These are phyloP conservation scores for Sceloporus undulatus DNA, from an alignment of 2,113 vertebrate species.

Conservation along the genomic window DNA sequence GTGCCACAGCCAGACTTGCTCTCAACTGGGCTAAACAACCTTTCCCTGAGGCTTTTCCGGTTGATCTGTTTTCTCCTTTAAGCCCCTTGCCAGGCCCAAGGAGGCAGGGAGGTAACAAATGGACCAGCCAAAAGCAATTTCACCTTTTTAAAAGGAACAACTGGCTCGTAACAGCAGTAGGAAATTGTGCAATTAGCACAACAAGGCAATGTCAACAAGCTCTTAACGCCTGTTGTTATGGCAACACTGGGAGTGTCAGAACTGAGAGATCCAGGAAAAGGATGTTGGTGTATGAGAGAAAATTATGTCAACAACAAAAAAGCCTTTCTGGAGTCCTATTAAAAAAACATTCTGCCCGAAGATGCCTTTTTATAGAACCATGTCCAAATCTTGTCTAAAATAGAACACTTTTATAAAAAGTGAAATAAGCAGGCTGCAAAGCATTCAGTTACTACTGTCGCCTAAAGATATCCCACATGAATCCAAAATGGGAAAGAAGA, in stretches of 20 bases:
- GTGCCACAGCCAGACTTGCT: neutral
- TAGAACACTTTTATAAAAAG: neutral
- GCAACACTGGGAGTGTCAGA: constrained; percentile 65
- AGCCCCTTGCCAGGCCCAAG: constrained; percentile 65
- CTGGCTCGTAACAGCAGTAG: constrained; percentile 68
- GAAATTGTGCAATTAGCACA: constrained; percentile 78
- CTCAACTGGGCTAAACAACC: constrained; percentile 44
- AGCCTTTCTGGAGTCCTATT: fast-evolving
- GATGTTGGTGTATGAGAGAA: constrained; percentile 26
- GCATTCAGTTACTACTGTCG: neutral
- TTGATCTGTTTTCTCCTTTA: constrained; percentile 51
- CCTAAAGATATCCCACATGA: no score
- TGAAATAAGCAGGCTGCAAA: neutral
- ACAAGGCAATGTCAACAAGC: constrained; percentile 77
- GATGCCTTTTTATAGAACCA: neutral
- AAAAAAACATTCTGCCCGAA: neutral
- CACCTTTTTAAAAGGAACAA: constrained; percentile 70
- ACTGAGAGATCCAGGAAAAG: constrained; percentile 61
- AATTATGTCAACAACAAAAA: constrained; percentile 15
- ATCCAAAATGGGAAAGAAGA: neutral
- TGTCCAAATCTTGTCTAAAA: neutral
- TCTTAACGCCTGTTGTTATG: constrained; percentile 75
- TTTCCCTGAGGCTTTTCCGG: constrained; percentile 59
- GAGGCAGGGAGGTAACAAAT: constrained; percentile 46
- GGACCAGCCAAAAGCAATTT: constrained; percentile 70